Base-by-base conservation (phyloP, 2,888 invertebrate genomes). In the Drosophila nr. perissopoda region DNA sequence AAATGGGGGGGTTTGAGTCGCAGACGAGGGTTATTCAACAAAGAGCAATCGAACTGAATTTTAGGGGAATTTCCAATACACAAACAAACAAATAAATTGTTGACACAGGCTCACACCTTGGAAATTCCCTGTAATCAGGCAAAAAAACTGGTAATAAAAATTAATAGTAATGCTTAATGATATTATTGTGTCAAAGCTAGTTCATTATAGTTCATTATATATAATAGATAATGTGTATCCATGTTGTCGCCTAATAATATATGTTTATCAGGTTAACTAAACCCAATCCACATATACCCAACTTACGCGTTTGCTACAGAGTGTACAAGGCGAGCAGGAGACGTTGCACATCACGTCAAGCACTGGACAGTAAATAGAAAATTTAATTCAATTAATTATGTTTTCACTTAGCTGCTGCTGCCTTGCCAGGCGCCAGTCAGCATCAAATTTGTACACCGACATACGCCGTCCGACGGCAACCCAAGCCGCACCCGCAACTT, bases 331-430 rank as follows among this genome's bases (percentile, higher is more conserved):
- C 59, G 66, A 36, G n/a, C 11, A n/a, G 16, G 67, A 21, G 48
- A 58, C 49, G 49, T 16, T 38, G n/a, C 49, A 61, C 48, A 53
- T 67, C 48, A 53, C 65, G 70, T 83, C 70, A 60, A 63, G 54
- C n/a, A 51, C 54, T 51, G 61, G 46, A 8, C 65, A 67, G 69
- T 71, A 89, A 89, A 89, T 89, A 84, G 90, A 90, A 90, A 87
- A 80, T 87, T 72, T 90, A 88, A 88, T 90, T 84, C 62, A 90
- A 88, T 90, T 90, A 87, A 87, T 88, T 88, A 90, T 70, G 76
- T 76, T 88, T 85, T 85, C 90, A 88, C 88, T 89, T 88, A 85
- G 79, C 72, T 68, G 57, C 64, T 64, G 65, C 62, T 53, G 63
- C 21, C 54, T 46, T 31, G 21, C 61, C 61, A 11, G 7, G 49